Conservation (phyloP, 2,888 invertebrate species). For the Leucoptera coffeella region DNA sequence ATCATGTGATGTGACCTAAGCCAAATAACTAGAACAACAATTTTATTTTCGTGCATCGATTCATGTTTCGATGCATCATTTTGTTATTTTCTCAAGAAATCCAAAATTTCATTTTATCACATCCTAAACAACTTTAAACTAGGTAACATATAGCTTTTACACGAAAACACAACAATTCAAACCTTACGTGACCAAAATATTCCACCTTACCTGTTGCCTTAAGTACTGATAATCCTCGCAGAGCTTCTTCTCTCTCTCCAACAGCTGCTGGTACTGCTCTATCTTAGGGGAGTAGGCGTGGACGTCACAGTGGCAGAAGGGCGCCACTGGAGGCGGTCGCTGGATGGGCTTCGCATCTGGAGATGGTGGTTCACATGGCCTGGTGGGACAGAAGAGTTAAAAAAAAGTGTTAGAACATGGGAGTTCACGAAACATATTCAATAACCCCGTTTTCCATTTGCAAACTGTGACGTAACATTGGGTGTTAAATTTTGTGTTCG, state of each 20-base stretch:
- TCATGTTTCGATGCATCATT: no score
- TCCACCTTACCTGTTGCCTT: conserved; percentile 28
- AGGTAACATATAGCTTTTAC: no score
- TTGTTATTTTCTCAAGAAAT: no score
- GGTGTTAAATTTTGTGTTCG: no score
- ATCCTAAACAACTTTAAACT: no score
- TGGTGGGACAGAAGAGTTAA: conserved; percentile 11
- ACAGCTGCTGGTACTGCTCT: conserved; percentile 55
- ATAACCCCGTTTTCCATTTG: no score
- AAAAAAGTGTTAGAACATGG: conserved; percentile 4
- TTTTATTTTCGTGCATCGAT: no score
- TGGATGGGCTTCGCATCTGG: conserved; percentile 32
- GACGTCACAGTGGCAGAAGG: conserved; percentile 59
- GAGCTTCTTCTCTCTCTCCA: conserved; percentile 54
- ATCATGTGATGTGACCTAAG: no score
- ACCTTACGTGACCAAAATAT: background rate
- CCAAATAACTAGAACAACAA: no score
- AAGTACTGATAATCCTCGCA: conserved; percentile 48
- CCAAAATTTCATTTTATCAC: no score
- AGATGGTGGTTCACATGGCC: conserved; percentile 56
- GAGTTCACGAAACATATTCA: conserved; percentile 1
- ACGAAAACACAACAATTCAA: no score
- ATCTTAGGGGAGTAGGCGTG: conserved; percentile 56
- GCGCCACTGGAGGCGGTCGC: conserved; percentile 49
- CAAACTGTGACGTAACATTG: no score